A percentile compares a stretch with the other conserved stretches of the same genome.
These are phyloP conservation scores for Nanger granti DNA, from an alignment of 2,113 vertebrate species.

Conservation along the genomic window DNA sequence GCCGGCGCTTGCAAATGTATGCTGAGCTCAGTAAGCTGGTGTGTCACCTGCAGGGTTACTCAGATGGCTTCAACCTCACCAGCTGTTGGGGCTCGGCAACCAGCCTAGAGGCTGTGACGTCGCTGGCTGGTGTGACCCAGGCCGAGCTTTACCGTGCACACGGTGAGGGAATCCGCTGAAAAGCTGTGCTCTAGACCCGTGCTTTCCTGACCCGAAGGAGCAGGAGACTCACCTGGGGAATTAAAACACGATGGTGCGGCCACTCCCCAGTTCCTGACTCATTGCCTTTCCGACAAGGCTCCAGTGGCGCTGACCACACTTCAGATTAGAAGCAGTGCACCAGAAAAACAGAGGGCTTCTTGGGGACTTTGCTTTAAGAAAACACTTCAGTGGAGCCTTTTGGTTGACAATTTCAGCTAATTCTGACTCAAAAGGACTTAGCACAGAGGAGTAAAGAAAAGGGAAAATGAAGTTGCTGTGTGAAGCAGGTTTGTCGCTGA, in stretches of 20 bases:
- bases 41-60: background rate
- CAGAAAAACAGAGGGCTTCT: background rate
- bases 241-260: fast-evolving
- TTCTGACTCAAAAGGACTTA: background rate
- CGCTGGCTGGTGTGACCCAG: background rate
- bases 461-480: fast-evolving
- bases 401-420: background rate
- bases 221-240: background rate
- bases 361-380: background rate
- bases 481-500: fast-evolving
- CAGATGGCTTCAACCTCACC: background rate
- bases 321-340: background rate
- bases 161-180: fast-evolving
- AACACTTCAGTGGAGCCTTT: background rate
- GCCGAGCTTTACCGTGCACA: too few species aligned
- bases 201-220: background rate
- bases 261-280: background rate
- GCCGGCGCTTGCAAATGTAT: background rate
- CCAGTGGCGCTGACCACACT: fast-evolving
- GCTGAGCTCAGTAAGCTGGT: background rate
- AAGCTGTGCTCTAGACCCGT: fast-evolving
- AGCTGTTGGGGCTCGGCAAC: background rate
- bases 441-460: background rate
- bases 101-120: background rate
- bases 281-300: background rate